Conservation (phyloP, 23 tunicate species). For the Aplidium turbinatum region DNA sequence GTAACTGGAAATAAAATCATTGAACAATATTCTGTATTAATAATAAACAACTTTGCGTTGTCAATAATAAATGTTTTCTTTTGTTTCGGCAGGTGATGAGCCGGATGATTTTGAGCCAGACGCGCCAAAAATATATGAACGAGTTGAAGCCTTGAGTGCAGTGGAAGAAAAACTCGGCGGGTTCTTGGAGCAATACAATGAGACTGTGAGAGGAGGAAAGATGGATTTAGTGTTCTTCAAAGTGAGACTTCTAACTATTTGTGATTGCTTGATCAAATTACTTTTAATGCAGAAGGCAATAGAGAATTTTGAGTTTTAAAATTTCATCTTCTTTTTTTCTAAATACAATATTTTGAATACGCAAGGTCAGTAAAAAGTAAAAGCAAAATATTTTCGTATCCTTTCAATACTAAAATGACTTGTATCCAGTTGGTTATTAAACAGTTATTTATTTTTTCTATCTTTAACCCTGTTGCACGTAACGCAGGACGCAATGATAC, state of each 20-base stretch:
- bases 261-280: no score
- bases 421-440: not conserved
- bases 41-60: not conserved
- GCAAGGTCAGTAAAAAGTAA: no score
- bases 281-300: no score
- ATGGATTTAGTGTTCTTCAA: conserved; percentile 91
- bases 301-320: no score
- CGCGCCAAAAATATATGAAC: conserved; percentile 77
- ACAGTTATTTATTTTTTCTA: not conserved
- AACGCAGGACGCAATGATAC: conserved; percentile 70
- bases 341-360: no score
- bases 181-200: conserved; percentile 77
- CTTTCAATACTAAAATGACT: not conserved
- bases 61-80: not conserved
- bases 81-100: conserved; percentile 68
- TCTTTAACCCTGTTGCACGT: not conserved
- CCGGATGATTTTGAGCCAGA: conserved; percentile 87
- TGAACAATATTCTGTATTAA: no score
- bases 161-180: conserved; percentile 57
- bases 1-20: no score
- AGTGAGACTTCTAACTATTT: no score
- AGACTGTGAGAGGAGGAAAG: conserved; percentile 84
- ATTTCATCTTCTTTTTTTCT: no score
- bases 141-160: conserved; percentile 18
- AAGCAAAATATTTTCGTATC: no score